These are phyloP conservation scores for Stegodyphus mimosarum DNA, from an alignment of 1,140 invertebrate genomes.

Conservation along the genomic window DNA sequence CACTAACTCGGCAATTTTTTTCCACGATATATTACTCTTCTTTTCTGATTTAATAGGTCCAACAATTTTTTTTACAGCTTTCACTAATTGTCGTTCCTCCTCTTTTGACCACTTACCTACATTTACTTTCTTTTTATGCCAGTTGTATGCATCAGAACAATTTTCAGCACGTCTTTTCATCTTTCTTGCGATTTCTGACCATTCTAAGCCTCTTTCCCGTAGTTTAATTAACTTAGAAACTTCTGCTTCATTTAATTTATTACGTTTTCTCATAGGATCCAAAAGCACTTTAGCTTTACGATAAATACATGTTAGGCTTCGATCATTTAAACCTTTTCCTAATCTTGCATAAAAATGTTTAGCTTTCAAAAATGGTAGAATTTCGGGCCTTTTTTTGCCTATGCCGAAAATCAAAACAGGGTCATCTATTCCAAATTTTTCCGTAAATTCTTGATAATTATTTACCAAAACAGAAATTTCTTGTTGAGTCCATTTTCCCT, in stretches of 20 bases:
- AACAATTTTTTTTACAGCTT: not conserved
- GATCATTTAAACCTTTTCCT: conserved; percentile 1
- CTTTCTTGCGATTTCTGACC: too few species aligned
- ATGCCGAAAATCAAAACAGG: not conserved
- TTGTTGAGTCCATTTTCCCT: not conserved
- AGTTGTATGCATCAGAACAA: not conserved
- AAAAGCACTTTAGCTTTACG: not conserved
- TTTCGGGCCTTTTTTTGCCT: not conserved
- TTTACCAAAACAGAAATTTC: not conserved
- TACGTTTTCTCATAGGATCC: not conserved
- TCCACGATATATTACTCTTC: not conserved
- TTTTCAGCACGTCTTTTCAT: not conserved
- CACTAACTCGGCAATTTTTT: not conserved
- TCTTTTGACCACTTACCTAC: not conserved
- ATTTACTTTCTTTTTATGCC: not conserved
- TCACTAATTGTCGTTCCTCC: not conserved
- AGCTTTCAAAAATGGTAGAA: not conserved
- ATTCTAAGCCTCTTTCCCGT: too few species aligned
- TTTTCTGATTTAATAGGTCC: not conserved
- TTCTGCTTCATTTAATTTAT: not conserved
- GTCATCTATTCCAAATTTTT: not conserved
- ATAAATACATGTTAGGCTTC: not conserved
- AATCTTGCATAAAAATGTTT: conserved; percentile 17
- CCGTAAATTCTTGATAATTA: not conserved
- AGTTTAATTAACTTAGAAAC: not conserved